Percentiles rank a stretch among this genome's conserved stretches.
phyloP scores from a whole-genome alignment of 2,888 invertebrate genomes.

The Agriopis marginaria region DNA sequence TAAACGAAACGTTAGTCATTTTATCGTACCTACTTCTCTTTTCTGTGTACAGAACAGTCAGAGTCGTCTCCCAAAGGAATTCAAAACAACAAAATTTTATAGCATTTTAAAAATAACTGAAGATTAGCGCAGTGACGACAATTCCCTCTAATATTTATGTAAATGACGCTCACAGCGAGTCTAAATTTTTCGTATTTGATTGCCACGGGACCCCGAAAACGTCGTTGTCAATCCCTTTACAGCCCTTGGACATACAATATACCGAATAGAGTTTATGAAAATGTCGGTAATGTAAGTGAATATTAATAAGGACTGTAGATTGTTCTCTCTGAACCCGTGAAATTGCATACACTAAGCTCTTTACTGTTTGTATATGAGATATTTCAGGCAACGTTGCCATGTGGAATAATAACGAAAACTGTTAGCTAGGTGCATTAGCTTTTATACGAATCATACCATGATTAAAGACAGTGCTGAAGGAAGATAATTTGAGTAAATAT shows the following conservation, averaged over 20 bases:
- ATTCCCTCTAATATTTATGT: constrained; percentile 10
- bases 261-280: constrained; percentile 41
- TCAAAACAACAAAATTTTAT: neutral
- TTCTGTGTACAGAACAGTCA: no score
- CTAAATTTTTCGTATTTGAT: constrained; percentile 27
- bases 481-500: neutral
- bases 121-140: constrained; percentile 1
- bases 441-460: neutral
- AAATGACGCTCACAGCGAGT: constrained; percentile 12
- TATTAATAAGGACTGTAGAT: constrained; percentile 30
- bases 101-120: neutral
- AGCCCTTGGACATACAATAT: constrained; percentile 29
- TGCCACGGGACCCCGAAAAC: constrained; percentile 17
- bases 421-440: neutral
- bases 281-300: constrained; percentile 32
- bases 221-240: constrained; percentile 42
- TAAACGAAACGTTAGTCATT: no score
- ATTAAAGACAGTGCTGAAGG: no score
- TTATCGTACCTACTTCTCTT: no score
- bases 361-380: constrained; percentile 21
- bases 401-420: constrained; percentile 15
- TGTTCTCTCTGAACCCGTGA: constrained; percentile 33
- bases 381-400: constrained; percentile 8
- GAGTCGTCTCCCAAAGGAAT: neutral
- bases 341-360: constrained; percentile 38